A percentile compares a stretch with the other conserved stretches of the same genome.
phyloP scores from a whole-genome alignment of 2,888 invertebrate genomes.

The Conops quadrifasciatus region DNA sequence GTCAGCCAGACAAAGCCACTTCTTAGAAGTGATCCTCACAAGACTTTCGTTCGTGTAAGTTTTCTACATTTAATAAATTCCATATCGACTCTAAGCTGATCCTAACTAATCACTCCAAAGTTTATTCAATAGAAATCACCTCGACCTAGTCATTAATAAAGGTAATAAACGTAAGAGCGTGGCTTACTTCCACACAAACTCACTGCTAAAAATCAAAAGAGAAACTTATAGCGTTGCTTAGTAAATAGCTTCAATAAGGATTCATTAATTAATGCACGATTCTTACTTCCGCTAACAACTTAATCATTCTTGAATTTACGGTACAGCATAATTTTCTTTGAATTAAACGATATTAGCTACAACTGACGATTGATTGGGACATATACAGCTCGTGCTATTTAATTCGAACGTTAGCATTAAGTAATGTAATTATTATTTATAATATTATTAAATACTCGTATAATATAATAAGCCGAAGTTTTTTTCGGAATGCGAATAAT shows the following conservation, averaged over 20 bases:
- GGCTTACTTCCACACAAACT: background rate
- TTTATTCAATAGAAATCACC: background rate
- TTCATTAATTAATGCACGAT: background rate
- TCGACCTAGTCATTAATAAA: slow-evolving; percentile 3
- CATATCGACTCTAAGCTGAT: background rate
- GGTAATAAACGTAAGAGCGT: no score
- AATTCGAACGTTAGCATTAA: no score
- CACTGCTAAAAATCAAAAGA: background rate
- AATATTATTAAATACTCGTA: no score
- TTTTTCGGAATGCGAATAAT: no score
- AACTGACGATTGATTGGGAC: no score
- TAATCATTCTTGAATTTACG: background rate
- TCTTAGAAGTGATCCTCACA: background rate
- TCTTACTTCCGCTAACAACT: background rate
- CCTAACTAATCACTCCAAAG: background rate
- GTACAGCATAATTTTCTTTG: background rate
- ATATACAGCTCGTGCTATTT: no score
- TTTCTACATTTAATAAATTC: background rate
- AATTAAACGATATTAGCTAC: no score
- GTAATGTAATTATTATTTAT: no score
- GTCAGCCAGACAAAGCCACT: background rate
- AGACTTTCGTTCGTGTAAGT: background rate
- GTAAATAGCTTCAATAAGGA: background rate
- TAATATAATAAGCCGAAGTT: no score
- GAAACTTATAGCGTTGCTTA: background rate